phyloP scores from a whole-genome alignment of 2,797 vertebrate genomes.

The Peromyscus nudipes region DNA sequence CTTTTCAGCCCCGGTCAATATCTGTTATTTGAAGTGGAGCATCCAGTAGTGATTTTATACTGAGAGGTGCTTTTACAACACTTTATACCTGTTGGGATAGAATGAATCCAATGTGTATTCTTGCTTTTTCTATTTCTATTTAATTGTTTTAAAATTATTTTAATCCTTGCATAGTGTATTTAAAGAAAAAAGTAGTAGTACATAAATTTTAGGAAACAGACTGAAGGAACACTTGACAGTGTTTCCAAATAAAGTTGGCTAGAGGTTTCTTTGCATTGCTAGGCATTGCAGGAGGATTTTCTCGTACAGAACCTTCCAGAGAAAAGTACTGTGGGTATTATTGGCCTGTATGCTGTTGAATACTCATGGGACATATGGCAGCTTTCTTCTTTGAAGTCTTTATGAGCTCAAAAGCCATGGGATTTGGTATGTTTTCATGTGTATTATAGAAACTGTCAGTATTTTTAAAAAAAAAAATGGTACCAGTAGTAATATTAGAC shows the following conservation, averaged over 20 bases:
- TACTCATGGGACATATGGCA: not conserved
- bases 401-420: conserved; percentile 29
- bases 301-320: not conserved
- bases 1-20: not conserved
- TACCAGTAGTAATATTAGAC: not conserved
- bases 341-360: not conserved
- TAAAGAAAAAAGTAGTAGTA: conserved; percentile 11
- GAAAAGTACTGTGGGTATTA: not conserved
- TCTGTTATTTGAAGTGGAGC: conserved; percentile 54
- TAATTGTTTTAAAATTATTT: not conserved
- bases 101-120: not conserved
- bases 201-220: conserved; percentile 34
- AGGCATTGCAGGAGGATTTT: not conserved
- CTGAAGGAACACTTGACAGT: conserved; percentile 41
- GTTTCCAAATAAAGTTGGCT: conserved; percentile 41
- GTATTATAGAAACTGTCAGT: not conserved
- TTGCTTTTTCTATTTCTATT: not conserved
- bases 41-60: conserved; percentile 24
- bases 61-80: conserved; percentile 10
- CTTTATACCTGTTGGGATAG: not conserved
- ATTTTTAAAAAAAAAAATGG: conserved; percentile 52
- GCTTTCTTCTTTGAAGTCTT: conserved; percentile 63
- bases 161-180: conserved; percentile 43
- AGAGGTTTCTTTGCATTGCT: conserved; percentile 25
- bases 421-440: conserved; percentile 12